These are phyloP conservation scores for Paramormyrops hopkinsi DNA, from an alignment of 2,797 vertebrate species.

Conservation along the genomic window DNA sequence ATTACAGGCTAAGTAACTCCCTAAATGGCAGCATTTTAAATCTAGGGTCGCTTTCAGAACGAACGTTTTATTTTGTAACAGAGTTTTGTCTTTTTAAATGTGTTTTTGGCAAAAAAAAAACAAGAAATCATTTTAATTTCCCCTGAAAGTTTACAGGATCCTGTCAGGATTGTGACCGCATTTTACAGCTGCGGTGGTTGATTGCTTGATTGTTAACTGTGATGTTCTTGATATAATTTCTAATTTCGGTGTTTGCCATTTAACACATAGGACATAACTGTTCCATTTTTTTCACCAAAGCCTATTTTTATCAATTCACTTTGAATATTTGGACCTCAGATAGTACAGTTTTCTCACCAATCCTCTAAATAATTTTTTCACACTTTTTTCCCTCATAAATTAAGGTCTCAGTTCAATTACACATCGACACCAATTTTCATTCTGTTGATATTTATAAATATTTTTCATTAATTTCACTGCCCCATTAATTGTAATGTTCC, in stretches of 20 bases:
- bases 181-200: not conserved
- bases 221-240: not conserved
- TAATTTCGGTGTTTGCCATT: not conserved
- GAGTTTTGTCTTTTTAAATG: not conserved
- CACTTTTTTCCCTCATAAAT: not conserved
- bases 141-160: slow-evolving; percentile 25
- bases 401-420: not conserved
- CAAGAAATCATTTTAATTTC: slow-evolving; percentile 20
- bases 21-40: slow-evolving; percentile 65
- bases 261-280: not conserved
- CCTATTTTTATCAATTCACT: not conserved
- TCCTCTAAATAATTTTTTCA: not conserved
- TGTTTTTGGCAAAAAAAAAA: not conserved
- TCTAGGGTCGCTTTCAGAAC: slow-evolving; percentile 40
- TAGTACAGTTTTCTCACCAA: not conserved
- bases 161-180: slow-evolving; percentile 13
- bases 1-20: slow-evolving; percentile 75
- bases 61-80: not conserved
- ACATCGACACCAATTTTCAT: slow-evolving; percentile 1
- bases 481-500: not conserved
- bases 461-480: not conserved
- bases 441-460: slow-evolving; percentile 9
- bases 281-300: not conserved
- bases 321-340: not conserved
- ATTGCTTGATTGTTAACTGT: not conserved